These are phyloP conservation scores for Rutilus rutilus DNA, from an alignment of 2,113 vertebrate species.

Conservation along the genomic window DNA sequence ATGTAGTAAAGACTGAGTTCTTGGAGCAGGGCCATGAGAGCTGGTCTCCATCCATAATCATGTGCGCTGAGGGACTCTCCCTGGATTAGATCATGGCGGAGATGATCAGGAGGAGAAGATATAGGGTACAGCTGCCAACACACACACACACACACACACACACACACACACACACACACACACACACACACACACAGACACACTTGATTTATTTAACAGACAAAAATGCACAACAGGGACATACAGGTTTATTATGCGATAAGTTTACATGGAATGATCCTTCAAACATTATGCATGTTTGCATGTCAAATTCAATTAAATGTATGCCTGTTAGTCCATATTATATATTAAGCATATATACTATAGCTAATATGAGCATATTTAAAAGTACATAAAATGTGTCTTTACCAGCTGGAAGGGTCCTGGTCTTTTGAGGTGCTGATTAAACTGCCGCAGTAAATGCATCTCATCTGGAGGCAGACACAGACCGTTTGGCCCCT, in stretches of 20 bases:
- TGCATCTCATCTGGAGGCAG: slow-evolving; percentile 79
- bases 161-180: slow-evolving; percentile 55
- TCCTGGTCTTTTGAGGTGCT: slow-evolving; percentile 80
- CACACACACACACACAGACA: slow-evolving; percentile 51
- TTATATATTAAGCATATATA: not conserved
- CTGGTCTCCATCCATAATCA: slow-evolving; percentile 33
- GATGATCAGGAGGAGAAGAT: slow-evolving; percentile 57
- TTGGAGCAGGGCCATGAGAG: slow-evolving; percentile 57
- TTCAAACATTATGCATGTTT: not conserved
- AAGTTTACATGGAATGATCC: not conserved
- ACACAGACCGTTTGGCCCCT: slow-evolving; percentile 71
- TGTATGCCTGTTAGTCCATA: not conserved
- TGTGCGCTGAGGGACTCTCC: slow-evolving; percentile 44
- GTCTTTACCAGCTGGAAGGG: slow-evolving; percentile 84
- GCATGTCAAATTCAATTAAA: not conserved
- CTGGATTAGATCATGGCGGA: slow-evolving; percentile 68
- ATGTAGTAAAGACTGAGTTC: slow-evolving; percentile 55
- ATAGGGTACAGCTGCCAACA: slow-evolving; percentile 84
- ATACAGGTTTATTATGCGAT: not conserved
- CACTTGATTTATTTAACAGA: not conserved
- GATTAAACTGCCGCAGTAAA: slow-evolving; percentile 80
- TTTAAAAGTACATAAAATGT: not conserved
- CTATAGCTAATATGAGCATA: not conserved
- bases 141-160: slow-evolving; percentile 50
- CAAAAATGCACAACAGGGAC: slow-evolving; percentile 12